A percentile compares a stretch with the other conserved stretches of the same genome.
These are phyloP conservation scores for Brachyptera risi DNA, from an alignment of 2,888 invertebrate species.

Conservation along the genomic window DNA sequence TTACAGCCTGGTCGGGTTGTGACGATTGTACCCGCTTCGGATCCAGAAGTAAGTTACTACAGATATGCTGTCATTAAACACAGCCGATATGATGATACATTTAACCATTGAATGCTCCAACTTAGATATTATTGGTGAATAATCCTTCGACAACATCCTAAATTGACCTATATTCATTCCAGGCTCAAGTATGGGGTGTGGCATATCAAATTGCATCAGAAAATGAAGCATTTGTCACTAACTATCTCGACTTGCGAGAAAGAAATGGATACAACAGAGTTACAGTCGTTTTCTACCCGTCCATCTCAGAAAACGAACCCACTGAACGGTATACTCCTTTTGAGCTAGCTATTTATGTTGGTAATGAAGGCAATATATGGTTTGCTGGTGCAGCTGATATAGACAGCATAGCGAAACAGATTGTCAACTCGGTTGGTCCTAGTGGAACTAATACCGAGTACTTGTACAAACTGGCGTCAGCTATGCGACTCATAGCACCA, in stretches of 20 bases:
- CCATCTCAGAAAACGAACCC: conserved; percentile 28
- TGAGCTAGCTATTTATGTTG: conserved; percentile 74
- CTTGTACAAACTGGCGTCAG: conserved; percentile 74
- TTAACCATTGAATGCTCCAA: conserved; percentile 4
- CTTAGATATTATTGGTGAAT: neutral
- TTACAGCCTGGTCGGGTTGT: conserved; percentile 85
- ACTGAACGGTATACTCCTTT: conserved; percentile 61
- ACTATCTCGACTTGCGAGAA: conserved; percentile 85
- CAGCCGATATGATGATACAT: no score
- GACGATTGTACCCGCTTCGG: conserved; percentile 65
- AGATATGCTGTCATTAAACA: no score
- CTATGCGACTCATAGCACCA: conserved; percentile 72
- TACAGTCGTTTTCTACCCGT: conserved; percentile 67
- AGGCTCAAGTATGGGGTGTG: conserved; percentile 81
- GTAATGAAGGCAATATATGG: conserved; percentile 73
- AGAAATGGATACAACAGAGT: conserved; percentile 85
- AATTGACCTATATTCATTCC: no score
- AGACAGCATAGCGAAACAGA: conserved; percentile 74
- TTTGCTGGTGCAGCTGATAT: conserved; percentile 73
- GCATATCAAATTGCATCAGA: conserved; percentile 78
- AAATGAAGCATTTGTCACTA: conserved; percentile 64
- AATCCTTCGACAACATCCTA: neutral
- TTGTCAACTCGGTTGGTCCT: conserved; percentile 68
- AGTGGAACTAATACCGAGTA: conserved; percentile 93
- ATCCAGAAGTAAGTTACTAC: conserved; percentile 51